Conservation (phyloP, 1,140 invertebrate species). For the Spodoptera frugiperda region DNA sequence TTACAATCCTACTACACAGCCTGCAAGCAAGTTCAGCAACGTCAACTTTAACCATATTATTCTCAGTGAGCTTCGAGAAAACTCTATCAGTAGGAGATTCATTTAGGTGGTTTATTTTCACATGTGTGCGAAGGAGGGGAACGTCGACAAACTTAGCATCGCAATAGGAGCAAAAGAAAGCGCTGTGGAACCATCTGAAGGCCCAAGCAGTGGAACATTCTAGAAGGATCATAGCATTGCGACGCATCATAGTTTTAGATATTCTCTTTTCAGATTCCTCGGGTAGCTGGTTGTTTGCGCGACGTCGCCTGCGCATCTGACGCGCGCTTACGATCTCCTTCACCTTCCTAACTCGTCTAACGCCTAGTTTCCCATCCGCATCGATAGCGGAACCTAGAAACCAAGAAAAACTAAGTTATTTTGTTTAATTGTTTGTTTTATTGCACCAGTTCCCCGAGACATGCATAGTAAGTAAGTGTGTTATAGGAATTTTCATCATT, state of each 20-base stretch:
- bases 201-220: conserved; percentile 79
- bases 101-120: conserved; percentile 62
- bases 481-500: too few relatives aligned
- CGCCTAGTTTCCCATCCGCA: conserved; percentile 56
- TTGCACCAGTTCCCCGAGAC: conserved; percentile 41
- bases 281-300: conserved; percentile 75
- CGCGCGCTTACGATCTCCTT: conserved; percentile 76
- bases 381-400: conserved; percentile 79
- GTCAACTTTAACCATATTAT: conserved; percentile 83
- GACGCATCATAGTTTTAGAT: conserved; percentile 78
- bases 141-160: conserved; percentile 71
- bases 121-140: conserved; percentile 64
- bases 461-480: conserved; percentile 40
- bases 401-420: conserved; percentile 69
- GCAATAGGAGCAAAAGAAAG: conserved; percentile 79
- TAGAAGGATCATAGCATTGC: conserved; percentile 74
- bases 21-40: conserved; percentile 72
- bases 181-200: conserved; percentile 75
- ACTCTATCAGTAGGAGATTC: conserved; percentile 67
- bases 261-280: conserved; percentile 77
- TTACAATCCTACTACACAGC: conserved; percentile 69
- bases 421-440: conserved; percentile 11
- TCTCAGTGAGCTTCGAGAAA: conserved; percentile 80
- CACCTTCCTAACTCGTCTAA: conserved; percentile 73
- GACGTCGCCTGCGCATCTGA: conserved; percentile 74